These are phyloP conservation scores for Sinocyclocheilus grahami DNA, from an alignment of 2,113 vertebrate species.

Conservation along the genomic window DNA sequence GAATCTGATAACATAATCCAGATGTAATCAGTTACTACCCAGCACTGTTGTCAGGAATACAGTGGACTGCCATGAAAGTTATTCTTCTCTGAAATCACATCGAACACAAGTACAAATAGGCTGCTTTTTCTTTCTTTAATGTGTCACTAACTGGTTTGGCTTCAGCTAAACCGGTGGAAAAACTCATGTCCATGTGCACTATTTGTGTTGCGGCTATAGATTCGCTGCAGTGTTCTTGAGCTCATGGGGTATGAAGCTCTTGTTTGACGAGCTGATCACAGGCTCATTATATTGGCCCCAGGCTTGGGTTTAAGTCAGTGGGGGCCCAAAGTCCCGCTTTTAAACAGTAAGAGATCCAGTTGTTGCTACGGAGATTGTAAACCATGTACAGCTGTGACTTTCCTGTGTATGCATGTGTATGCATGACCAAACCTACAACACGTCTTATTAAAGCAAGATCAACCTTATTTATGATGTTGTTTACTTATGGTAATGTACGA, in stretches of 20 bases:
- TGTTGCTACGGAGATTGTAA: conserved; percentile 30
- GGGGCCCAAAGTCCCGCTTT: conserved; percentile 18
- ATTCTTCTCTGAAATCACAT: neutral
- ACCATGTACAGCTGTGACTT: neutral
- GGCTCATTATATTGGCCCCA: conserved; percentile 32
- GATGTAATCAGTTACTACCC: too few species aligned
- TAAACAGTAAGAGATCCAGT: conserved; percentile 27
- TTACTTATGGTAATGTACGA: neutral
- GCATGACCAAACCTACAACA: neutral
- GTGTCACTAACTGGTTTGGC: neutral
- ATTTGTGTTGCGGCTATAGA: conserved; percentile 11
- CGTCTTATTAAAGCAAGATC: neutral
- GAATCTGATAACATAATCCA: too few species aligned
- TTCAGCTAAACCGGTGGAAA: neutral
- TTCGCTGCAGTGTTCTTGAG: neutral
- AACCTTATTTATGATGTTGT: conserved; percentile 5
- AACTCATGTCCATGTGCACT: neutral
- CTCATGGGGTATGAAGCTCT: conserved; percentile 5
- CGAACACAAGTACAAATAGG: neutral
- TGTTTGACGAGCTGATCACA: conserved; percentile 10
- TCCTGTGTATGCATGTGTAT: conserved; percentile 1
- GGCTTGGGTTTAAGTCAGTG: conserved; percentile 21
- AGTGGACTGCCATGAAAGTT: neutral
- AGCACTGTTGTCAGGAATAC: neutral
- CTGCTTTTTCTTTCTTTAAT: neutral